Conservation (phyloP, 2,113 vertebrate genomes). For the Caranx ignobilis region DNA sequence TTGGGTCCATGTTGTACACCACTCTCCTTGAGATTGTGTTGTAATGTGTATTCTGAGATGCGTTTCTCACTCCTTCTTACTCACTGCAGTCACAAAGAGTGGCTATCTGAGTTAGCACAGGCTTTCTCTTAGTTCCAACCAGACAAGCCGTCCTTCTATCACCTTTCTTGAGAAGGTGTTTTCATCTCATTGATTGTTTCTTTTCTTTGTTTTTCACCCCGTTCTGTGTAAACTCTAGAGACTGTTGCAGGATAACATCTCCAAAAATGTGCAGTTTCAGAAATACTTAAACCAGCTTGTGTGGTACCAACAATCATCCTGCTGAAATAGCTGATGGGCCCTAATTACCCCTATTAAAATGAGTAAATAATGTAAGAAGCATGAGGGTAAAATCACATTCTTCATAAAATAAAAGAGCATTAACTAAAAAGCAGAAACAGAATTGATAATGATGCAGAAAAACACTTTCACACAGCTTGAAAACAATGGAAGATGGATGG, state of each 20-base stretch:
- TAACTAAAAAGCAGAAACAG: slow-evolving; percentile 39
- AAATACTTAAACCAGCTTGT: neutral
- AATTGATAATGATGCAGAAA: slow-evolving; percentile 53
- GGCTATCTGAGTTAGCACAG: neutral
- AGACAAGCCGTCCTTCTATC: neutral
- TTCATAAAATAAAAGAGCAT: slow-evolving; percentile 43
- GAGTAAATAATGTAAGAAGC: slow-evolving; percentile 31
- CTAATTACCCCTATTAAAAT: slow-evolving; percentile 51
- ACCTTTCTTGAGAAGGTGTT: too few relatives aligned
- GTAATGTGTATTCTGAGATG: neutral
- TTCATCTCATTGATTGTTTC: too few relatives aligned
- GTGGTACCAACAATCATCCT: neutral
- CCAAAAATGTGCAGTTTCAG: too few relatives aligned
- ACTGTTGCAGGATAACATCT: neutral
- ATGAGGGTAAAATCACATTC: slow-evolving; percentile 36
- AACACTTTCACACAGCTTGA: slow-evolving; percentile 49
- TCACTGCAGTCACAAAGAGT: neutral
- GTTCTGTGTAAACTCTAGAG: too few relatives aligned
- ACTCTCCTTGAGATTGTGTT: neutral
- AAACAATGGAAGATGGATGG: slow-evolving; percentile 73
- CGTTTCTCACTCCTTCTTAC: neutral
- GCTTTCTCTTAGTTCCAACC: neutral
- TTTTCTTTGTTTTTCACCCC: too few relatives aligned
- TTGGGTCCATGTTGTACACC: neutral
- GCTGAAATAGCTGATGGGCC: slow-evolving; percentile 11